These are phyloP conservation scores for Andrena bucephala DNA, from an alignment of 2,888 invertebrate genomes.

Conservation along the genomic window DNA sequence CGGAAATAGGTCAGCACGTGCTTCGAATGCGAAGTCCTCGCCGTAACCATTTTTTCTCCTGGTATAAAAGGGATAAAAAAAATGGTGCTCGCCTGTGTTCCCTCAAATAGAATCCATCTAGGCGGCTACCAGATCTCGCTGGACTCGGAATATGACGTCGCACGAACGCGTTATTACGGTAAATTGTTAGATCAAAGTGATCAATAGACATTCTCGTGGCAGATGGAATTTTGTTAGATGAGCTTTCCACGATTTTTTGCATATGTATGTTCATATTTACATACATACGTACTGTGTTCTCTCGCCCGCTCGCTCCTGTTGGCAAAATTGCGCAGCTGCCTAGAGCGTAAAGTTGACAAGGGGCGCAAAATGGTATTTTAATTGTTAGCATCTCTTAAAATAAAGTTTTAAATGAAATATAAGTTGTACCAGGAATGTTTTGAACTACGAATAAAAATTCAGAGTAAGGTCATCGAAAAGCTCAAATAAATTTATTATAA, in stretches of 20 bases:
- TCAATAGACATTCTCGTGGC: neutral
- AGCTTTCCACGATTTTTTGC: neutral
- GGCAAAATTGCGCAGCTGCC: too few relatives aligned
- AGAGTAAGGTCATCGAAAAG: too few relatives aligned
- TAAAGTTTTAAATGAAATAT: neutral
- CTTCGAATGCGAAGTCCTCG: slow-evolving; percentile 32
- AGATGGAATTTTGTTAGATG: neutral
- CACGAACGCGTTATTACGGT: slow-evolving; percentile 9
- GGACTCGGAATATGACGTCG: slow-evolving; percentile 14
- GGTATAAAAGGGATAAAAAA: slow-evolving; percentile 36
- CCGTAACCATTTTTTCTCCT: slow-evolving; percentile 41
- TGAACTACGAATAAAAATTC: too few relatives aligned
- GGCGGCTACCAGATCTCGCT: slow-evolving; percentile 10
- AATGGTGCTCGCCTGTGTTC: slow-evolving; percentile 1
- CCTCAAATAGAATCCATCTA: slow-evolving; percentile 26
- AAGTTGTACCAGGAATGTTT: too few relatives aligned
- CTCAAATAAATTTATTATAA: too few relatives aligned
- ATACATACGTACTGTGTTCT: too few relatives aligned
- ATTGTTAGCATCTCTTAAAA: too few relatives aligned
- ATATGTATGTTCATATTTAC: too few relatives aligned
- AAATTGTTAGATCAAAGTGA: neutral
- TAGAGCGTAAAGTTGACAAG: too few relatives aligned
- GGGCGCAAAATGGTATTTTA: too few relatives aligned
- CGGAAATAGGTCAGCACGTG: slow-evolving; percentile 63
- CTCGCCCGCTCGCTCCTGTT: neutral